Evolutionary conservation across 1,140 invertebrate genomes (phyloP).

Genomic region (Ruditapes philippinarum): DNA sequence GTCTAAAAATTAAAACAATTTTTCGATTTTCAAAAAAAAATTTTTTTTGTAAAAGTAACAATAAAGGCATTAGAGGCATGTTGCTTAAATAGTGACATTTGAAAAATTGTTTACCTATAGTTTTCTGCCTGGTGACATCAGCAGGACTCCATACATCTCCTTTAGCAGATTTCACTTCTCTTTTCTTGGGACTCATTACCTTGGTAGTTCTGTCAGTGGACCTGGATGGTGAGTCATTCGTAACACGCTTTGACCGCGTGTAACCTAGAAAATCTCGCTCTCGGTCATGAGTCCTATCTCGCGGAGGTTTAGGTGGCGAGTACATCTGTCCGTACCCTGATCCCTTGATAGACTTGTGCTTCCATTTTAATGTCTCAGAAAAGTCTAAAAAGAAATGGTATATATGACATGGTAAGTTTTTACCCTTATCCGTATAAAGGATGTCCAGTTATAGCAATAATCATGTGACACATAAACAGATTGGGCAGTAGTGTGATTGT

Average conservation of each 20-base stretch:
- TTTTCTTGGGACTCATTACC: constrained; percentile 8
- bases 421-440: no score
- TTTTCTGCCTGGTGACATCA: constrained; percentile 74
- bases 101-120: constrained; percentile 72
- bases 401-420: no score
- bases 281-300: constrained; percentile 15
- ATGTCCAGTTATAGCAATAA: no score
- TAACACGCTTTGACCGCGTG: neutral
- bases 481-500: no score
- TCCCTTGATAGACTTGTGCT: constrained; percentile 77
- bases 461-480: no score
- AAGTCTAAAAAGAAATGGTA: constrained; percentile 37
- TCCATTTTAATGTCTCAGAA: constrained; percentile 67
- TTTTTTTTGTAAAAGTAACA: no score
- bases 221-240: neutral
- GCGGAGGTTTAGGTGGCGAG: constrained; percentile 65
- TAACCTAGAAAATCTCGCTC: constrained; percentile 48
- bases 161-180: neutral
- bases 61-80: no score
- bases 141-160: constrained; percentile 71
- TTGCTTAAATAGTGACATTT: no score
- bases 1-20: no score
- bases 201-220: neutral
- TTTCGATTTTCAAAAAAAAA: no score
- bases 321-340: constrained; percentile 80